These are phyloP conservation scores for Solenodon paradoxus DNA, from an alignment of 2,113 vertebrate genomes.

Conservation along the genomic window DNA sequence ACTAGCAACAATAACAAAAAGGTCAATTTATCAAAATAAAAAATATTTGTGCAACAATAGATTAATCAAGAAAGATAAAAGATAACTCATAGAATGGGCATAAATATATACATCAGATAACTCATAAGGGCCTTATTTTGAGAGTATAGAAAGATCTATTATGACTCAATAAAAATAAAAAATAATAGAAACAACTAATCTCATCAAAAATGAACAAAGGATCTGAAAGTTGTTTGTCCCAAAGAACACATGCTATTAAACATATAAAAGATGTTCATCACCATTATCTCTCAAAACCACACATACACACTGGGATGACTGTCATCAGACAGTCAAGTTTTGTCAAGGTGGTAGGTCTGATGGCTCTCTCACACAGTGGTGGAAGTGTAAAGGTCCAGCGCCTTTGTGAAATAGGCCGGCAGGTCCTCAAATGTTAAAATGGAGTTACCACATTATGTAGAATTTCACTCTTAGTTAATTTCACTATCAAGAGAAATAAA, in stretches of 20 bases:
- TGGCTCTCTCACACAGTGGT: background rate
- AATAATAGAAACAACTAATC: background rate
- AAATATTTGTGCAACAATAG: background rate
- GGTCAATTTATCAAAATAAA: background rate
- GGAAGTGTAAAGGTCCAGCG: background rate
- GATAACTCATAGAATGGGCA: too few relatives aligned
- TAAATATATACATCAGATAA: background rate
- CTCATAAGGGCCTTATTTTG: background rate
- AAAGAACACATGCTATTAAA: background rate
- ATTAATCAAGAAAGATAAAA: too few relatives aligned
- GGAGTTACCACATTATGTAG: background rate
- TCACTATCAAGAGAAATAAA: background rate
- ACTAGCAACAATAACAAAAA: background rate
- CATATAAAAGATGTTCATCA: background rate
- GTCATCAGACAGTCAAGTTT: background rate
- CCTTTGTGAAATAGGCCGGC: background rate
- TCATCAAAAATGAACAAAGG: too few relatives aligned
- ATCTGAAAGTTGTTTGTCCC: background rate
- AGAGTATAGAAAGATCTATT: background rate
- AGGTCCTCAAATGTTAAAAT: constrained; percentile 4
- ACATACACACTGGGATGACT: background rate
- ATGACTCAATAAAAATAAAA: background rate
- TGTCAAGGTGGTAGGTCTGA: background rate
- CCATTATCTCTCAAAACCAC: background rate
- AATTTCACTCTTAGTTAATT: background rate